Percentiles rank a stretch among this genome's conserved stretches.
These are phyloP conservation scores for Catamblyrhynchus diadema DNA, from an alignment of 2,797 vertebrate genomes.

Conservation along the genomic window DNA sequence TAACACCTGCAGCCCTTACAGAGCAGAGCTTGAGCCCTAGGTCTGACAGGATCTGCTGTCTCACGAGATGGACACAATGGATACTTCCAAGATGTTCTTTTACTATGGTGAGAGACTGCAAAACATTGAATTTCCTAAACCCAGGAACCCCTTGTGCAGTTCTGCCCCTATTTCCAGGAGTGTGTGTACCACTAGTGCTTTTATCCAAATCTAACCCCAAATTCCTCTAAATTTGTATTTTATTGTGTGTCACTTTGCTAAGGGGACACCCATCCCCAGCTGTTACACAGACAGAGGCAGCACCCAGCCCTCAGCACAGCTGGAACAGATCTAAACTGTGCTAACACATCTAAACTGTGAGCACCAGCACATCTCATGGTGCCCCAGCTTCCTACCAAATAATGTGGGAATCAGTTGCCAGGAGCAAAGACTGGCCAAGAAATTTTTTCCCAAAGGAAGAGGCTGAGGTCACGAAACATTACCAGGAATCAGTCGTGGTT, in stretches of 20 bases:
- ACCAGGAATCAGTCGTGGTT: slow-evolving; percentile 75
- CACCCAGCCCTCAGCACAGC: not conserved
- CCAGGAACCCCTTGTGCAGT: not conserved
- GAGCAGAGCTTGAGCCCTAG: not conserved
- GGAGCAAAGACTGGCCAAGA: not conserved
- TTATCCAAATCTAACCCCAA: not conserved
- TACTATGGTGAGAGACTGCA: not conserved
- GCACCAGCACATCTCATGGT: not conserved
- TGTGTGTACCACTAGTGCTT: not conserved
- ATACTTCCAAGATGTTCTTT: not conserved
- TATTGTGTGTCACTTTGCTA: not conserved
- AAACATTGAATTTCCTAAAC: not conserved
- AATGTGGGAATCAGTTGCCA: not conserved
- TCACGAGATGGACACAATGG: not conserved
- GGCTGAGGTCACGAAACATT: not conserved
- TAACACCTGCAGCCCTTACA: not conserved
- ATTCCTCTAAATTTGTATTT: not conserved
- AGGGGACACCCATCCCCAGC: not conserved
- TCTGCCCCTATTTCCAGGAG: not conserved
- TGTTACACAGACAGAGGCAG: not conserved
- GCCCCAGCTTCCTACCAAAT: not conserved
- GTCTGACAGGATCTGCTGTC: not conserved
- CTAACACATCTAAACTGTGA: not conserved
- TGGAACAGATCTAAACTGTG: too few species aligned
- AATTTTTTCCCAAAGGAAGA: not conserved